Evolutionary conservation across 2,888 invertebrate species (phyloP).

Genomic region (Clistopyga incitator): DNA sequence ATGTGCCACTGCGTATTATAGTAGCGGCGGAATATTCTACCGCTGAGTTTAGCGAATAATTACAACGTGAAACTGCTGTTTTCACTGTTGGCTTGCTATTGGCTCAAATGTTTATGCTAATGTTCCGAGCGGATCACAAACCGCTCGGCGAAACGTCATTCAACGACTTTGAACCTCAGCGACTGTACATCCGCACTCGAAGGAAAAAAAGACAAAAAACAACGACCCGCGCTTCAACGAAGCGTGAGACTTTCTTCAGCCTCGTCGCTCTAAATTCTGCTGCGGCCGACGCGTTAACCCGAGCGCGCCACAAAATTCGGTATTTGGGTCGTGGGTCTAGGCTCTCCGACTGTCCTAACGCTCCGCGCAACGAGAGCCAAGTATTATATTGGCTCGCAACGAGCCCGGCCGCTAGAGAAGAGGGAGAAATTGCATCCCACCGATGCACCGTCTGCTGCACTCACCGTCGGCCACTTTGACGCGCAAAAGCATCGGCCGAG

Average conservation of each 20-base stretch:
- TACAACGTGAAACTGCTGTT: conserved; percentile 16
- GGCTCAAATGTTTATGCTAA: conserved; percentile 29
- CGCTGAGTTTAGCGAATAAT: conserved; percentile 26
- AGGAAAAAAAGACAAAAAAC: no score
- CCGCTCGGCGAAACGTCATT: neutral
- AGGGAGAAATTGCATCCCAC: conserved; percentile 75
- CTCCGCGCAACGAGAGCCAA: conserved; percentile 74
- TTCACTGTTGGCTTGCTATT: neutral
- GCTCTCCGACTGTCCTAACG: conserved; percentile 75
- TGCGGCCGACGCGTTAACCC: conserved; percentile 27
- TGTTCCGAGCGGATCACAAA: neutral
- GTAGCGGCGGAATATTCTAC: conserved; percentile 4
- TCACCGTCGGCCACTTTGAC: conserved; percentile 24
- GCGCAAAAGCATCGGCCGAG: neutral
- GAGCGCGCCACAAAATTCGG: conserved; percentile 70
- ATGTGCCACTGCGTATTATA: neutral
- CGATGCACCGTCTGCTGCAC: conserved; percentile 53
- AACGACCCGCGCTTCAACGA: neutral
- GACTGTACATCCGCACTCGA: neutral
- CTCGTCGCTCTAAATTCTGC: conserved; percentile 36
- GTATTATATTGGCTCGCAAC: conserved; percentile 63
- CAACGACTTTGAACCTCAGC: neutral
- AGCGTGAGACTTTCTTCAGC: conserved; percentile 29
- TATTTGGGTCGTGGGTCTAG: conserved; percentile 76
- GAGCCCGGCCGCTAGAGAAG: conserved; percentile 48